Evolutionary conservation across 2,797 vertebrate genomes (phyloP), one percentile per base, ranked within the genome.

Genomic region (Hemitrygon akajei): DNA sequence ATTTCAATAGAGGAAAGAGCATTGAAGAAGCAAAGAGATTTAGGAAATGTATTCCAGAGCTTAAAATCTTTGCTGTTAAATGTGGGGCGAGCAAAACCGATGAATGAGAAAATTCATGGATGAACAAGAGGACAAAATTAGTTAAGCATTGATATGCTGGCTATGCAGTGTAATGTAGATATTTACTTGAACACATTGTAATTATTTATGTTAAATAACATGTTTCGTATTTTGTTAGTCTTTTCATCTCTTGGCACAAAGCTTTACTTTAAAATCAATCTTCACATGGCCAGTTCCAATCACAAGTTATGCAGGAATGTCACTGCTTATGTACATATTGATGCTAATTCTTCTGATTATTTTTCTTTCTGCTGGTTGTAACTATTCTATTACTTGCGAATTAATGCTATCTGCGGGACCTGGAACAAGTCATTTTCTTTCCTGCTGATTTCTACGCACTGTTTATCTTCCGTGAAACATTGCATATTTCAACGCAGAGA

Each of bases 301-400:
- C 71, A 76, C 40, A 75, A 12, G 89, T 3, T 73, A 34, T 47
- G 66, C 10, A 47, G 89, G 66, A 91, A 91, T 47, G 69, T 87
- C 58, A 63, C 47, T 87, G 84, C 84, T 87, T 87, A 63, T 63
- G 20, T 37, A 89, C 69, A 89, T 89, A 34, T 93, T 25, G 89
- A 91, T 73, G 25, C 66, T 93, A 76, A 93, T 93, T 93, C 91
- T 93, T 93, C 40, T 75, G 91, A 76, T 76, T 93, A 93, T 93
- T 93, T 75, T 93, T 93, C 69, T 93, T 93, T 75, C 69, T 93
- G 91, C 69, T 30, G 30, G 91, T 93, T 76, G 37, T 75, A 93
- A 76, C 40, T 76, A 47, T 93, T 93, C 71, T 93, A 93, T 93
- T 73, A 75, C 91, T 93, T 75, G n/a, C 20, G 12, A 93, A 75